Conservation (phyloP, 2,888 invertebrate genomes). For the Cyrtodaria siliqua region DNA sequence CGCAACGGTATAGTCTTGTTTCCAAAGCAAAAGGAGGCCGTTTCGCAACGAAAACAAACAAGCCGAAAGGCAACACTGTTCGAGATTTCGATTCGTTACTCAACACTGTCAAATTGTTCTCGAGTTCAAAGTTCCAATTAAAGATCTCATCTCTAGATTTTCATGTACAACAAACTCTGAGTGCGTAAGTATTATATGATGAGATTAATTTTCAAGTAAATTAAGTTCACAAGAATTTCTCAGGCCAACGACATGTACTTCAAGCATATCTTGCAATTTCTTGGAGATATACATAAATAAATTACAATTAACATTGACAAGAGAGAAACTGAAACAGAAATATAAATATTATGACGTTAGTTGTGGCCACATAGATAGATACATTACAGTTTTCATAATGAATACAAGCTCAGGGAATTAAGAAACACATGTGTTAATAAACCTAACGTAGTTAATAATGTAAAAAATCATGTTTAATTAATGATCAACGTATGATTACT, state of each 20-base stretch:
- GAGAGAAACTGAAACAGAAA: too few species aligned
- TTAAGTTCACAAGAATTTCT: constrained; percentile 31
- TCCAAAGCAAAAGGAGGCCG: constrained; percentile 24
- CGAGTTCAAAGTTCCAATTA: constrained; percentile 19
- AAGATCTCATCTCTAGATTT: constrained; percentile 29
- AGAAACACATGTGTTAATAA: too few species aligned
- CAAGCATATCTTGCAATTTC: constrained; percentile 19
- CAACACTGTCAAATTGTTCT: constrained; percentile 1
- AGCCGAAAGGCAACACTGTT: constrained; percentile 10
- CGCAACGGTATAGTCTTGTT: constrained; percentile 50
- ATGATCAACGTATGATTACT: too few species aligned
- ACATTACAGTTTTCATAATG: too few species aligned
- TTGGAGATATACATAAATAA: too few species aligned
- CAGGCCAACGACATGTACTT: constrained; percentile 21
- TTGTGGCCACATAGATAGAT: too few species aligned
- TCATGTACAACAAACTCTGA: constrained; percentile 14
- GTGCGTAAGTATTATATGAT: constrained; percentile 27
- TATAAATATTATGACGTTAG: too few species aligned
- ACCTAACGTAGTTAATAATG: too few species aligned
- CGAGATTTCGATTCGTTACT: constrained; percentile 1
- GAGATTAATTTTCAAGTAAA: constrained; percentile 34
- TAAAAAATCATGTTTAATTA: too few species aligned
- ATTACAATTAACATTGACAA: too few species aligned
- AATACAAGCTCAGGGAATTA: too few species aligned
- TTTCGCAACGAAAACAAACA: constrained; percentile 44